Base-by-base conservation (phyloP, 2,113 vertebrate species). In the Galemys pyrenaicus region DNA sequence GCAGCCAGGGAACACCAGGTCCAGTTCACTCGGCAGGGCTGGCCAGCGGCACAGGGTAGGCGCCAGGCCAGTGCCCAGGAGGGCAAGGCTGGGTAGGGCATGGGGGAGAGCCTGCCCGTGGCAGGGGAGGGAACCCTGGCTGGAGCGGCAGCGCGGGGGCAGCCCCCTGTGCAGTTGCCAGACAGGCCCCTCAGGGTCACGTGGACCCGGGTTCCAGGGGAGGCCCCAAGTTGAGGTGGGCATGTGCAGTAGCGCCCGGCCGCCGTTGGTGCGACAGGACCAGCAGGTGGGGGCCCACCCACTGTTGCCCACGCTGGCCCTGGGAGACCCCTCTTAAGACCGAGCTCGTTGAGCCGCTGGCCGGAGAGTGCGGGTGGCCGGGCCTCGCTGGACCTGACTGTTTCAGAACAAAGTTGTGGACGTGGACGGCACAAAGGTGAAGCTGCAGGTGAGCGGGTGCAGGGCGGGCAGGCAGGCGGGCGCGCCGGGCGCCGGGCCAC, bases 381-480 rank as follows among this genome's bases (percentile, higher is more conserved):
- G 64, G 35, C 68, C 30, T 60, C 0, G 16, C 26, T 56, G 41
- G 54, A 75, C 60, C 54, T 54, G 71, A 28, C 60, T 94, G 89
- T 99, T 99, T 84, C 98, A 99, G 99, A 99, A 99, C 96, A 99
- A 99, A 98, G 99, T 99, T 95, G 95, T 99, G 98, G 98, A 98
- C 0, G 99, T 99, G 96, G 99, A 99, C 20, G 99, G 99, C 16
- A 98, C 98, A 97, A 99, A 99, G 96, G 99, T 99, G 94, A 99
- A 99, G 97, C 97, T 99, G 71, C 99, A 99, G 99, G 99, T 99
- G 98, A 67, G 37, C 46, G n/a, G n/a, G 49, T n/a, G 24, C 11
- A 32, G n/a, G 65, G 37, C 6, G 10, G 37, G 46, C 39, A n/a
- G 49, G 24, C 11, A 32, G 65, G 37, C 6, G 10, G 37, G 46